phyloP scores from a whole-genome alignment of 1,140 invertebrate species.

The Megathymus violae region DNA sequence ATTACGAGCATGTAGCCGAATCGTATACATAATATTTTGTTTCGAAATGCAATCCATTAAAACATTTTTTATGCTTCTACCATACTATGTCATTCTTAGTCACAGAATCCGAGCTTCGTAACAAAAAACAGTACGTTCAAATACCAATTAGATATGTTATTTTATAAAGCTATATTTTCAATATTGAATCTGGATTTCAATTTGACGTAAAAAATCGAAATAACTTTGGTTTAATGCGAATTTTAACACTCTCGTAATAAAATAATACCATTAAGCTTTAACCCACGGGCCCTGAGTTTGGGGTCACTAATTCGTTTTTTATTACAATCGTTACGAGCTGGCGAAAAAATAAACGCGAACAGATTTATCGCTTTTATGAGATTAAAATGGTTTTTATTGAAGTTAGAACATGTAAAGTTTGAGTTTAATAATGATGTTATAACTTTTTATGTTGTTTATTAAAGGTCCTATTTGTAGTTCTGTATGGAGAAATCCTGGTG shows the following conservation, averaged over 20 bases:
- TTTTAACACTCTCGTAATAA: conserved; percentile 35
- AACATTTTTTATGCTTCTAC: too few relatives aligned
- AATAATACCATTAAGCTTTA: conserved; percentile 34
- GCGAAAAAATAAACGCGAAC: conserved; percentile 28
- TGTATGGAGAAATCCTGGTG: too few relatives aligned
- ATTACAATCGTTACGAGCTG: conserved; percentile 54
- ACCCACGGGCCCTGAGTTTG: conserved; percentile 27
- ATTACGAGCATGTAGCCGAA: too few relatives aligned
- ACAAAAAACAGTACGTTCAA: background rate
- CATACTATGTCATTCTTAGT: background rate
- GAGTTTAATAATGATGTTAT: conserved; percentile 22
- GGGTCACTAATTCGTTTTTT: conserved; percentile 66
- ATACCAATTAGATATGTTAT: background rate
- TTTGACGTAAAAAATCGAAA: conserved; percentile 29
- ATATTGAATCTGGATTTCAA: conserved; percentile 12
- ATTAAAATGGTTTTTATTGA: conserved; percentile 27
- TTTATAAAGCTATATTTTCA: background rate
- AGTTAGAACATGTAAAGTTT: conserved; percentile 11
- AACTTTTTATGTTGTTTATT: background rate
- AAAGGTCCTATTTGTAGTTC: background rate
- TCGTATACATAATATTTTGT: too few relatives aligned
- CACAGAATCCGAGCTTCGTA: background rate
- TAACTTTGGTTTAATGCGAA: conserved; percentile 29
- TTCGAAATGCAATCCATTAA: too few relatives aligned
- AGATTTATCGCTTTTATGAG: conserved; percentile 28